A percentile compares a stretch with the other conserved stretches of the same genome.
These are phyloP conservation scores for Pungitius pungitius DNA, from an alignment of 2,113 vertebrate species.

Conservation along the genomic window DNA sequence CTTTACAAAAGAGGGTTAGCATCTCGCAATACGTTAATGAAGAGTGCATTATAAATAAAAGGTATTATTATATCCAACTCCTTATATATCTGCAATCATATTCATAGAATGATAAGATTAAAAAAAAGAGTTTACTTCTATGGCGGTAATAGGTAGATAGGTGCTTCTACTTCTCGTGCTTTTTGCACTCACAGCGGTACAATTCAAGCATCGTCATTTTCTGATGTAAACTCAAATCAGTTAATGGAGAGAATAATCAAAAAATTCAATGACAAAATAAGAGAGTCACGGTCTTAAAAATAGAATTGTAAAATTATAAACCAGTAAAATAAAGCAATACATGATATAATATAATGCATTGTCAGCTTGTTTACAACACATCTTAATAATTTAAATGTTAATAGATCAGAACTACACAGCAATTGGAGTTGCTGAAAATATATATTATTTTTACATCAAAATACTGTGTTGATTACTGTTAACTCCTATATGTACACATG, in stretches of 20 bases:
- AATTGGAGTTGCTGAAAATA: background rate
- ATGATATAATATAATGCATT: background rate
- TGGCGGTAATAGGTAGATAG: background rate
- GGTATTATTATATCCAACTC: too few relatives aligned
- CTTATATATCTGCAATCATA: background rate
- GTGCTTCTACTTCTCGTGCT: too few relatives aligned
- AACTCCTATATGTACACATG: background rate
- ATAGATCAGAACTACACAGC: background rate
- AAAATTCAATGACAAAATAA: background rate
- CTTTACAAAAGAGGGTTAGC: too few relatives aligned
- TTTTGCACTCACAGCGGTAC: background rate
- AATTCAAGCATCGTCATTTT: background rate
- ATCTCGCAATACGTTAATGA: too few relatives aligned
- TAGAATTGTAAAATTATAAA: background rate
- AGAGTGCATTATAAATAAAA: too few relatives aligned
- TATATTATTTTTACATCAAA: background rate
- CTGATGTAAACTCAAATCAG: background rate
- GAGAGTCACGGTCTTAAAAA: background rate
- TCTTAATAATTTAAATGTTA: background rate
- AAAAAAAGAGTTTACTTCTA: background rate
- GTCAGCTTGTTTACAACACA: background rate
- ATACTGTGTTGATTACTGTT: background rate
- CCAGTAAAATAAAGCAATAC: background rate
- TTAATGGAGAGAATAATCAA: background rate
- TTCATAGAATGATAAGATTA: background rate